These are phyloP conservation scores for Morelia viridis DNA, from an alignment of 2,797 vertebrate genomes.

Conservation along the genomic window DNA sequence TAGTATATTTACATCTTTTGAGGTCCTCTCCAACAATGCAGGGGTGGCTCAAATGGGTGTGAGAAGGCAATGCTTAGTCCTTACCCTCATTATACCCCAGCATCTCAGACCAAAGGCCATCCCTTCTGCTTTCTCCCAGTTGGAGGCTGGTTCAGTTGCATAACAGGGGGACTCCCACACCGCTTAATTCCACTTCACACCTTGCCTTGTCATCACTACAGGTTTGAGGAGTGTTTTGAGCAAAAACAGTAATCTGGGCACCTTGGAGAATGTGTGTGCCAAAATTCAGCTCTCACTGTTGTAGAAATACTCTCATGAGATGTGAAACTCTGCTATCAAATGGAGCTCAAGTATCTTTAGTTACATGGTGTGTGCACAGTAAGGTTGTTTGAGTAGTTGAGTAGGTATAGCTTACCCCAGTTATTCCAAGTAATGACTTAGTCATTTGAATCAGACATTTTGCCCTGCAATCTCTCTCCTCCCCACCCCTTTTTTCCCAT, in stretches of 20 bases:
- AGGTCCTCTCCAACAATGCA: not conserved
- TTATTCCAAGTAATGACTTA: not conserved
- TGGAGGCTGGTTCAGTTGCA: not conserved
- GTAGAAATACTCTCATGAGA: not conserved
- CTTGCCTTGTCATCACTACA: not conserved
- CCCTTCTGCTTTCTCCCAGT: not conserved
- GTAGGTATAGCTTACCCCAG: not conserved
- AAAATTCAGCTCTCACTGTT: not conserved
- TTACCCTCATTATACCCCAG: not conserved
- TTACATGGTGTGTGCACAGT: not conserved
- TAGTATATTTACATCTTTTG: not conserved
- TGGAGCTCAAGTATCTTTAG: not conserved
- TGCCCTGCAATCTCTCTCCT: too few species aligned
- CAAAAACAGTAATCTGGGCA: not conserved
- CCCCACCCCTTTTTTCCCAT: not conserved
- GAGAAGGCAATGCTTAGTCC: not conserved
- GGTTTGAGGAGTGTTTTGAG: not conserved
- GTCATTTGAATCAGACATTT: not conserved
- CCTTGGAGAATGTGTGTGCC: not conserved
- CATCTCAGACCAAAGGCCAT: not conserved
- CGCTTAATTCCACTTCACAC: not conserved
- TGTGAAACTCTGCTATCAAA: not conserved
- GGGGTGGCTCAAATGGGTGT: not conserved
- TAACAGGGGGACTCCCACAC: not conserved
- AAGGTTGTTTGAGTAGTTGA: not conserved